phyloP scores from a whole-genome alignment of 2,113 vertebrate genomes.

The Turdus rufiventris region DNA sequence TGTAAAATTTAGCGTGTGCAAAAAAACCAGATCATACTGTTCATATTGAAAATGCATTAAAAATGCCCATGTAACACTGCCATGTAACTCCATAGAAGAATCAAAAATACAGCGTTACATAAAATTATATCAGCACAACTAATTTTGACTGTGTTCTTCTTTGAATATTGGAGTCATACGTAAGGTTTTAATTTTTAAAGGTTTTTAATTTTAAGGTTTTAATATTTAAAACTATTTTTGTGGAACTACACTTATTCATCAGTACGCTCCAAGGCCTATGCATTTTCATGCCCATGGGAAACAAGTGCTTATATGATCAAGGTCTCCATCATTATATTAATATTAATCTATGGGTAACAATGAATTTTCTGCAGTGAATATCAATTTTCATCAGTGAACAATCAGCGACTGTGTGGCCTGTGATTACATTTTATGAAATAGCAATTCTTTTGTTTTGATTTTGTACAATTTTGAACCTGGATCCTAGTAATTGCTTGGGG shows the following conservation, averaged over 20 bases:
- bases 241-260: not conserved
- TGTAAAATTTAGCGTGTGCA: not conserved
- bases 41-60: not conserved
- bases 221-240: not conserved
- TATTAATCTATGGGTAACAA: constrained; percentile 6
- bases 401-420: not conserved
- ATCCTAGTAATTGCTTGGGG: not conserved
- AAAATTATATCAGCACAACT: not conserved
- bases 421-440: constrained; percentile 40
- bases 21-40: not conserved
- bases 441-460: constrained; percentile 40
- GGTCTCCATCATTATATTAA: not conserved
- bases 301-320: not conserved
- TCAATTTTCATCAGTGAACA: constrained; percentile 45
- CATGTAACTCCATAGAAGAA: not conserved
- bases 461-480: not conserved
- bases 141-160: not conserved
- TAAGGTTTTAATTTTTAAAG: not conserved
- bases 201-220: not conserved
- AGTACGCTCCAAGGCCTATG: not conserved
- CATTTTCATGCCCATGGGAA: not conserved
- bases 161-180: not conserved
- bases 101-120: not conserved
- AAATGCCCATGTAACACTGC: not conserved
- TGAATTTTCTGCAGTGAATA: constrained; percentile 6